Evolutionary conservation across 2,888 invertebrate species (phyloP), one percentile per base, ranked within the genome.

Genomic region (Leistus spinibarbis): DNA sequence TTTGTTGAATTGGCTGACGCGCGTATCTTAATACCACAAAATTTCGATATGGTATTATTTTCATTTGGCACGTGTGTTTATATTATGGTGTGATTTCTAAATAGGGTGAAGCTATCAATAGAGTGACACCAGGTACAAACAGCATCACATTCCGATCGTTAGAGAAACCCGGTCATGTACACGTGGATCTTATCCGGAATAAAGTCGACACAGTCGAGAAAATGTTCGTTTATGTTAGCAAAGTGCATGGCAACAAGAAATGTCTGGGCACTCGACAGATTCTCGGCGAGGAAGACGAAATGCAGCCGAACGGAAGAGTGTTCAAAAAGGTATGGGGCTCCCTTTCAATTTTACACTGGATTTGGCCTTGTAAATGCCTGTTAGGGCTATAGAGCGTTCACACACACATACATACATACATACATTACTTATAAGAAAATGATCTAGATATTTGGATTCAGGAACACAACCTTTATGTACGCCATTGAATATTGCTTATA

Each of bases 291-390:
- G 96, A 97, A 83, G 97, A 98, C 83, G 99, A 99, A 84, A 87
- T 92, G 13, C 98, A 99, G 84, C 92, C 95, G 0, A 97, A 97
- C 83, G 99, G 99, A 65, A 90, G 96, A 78, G 90, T 97, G 67
- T 99, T 99, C 84, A 98, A 98, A 86, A 99, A 99, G 91, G 94
- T 94, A 79, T n/a, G n/a, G n/a, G n/a, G n/a, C n/a, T n/a, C n/a
- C n/a, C n/a, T n/a, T n/a, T n/a, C n/a, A n/a, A 40, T 60, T 76
- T 54, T 60, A 66, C 63, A 17, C 3, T 17, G 22, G 16, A 19
- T 19, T 62, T 62, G n/a, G n/a, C n/a, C n/a, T n/a, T n/a, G n/a
- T n/a, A n/a, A n/a, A n/a, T n/a, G n/a, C n/a, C n/a, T n/a, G n/a
- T n/a, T n/a, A n/a, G n/a, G n/a, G n/a, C n/a, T n/a, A n/a, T n/a